Evolutionary conservation across 2,888 invertebrate genomes (phyloP), one percentile per base, ranked within the genome.

Genomic region (Panopea generosa): DNA sequence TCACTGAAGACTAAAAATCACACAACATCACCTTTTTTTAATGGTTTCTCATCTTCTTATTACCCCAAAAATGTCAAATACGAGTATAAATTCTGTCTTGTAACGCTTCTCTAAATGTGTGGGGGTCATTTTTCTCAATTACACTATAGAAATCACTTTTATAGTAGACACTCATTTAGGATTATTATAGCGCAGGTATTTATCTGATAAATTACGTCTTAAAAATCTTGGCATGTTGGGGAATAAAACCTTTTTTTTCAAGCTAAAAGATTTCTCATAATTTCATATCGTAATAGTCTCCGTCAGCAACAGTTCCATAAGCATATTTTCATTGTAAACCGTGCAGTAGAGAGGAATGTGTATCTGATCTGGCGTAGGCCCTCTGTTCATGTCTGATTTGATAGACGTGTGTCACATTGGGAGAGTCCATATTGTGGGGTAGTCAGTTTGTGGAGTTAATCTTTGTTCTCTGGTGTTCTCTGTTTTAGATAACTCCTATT

Each of bases 401-500:
- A 90, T 88, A 82, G 89, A 89, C 89, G 89, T 88, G 89, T 90
- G 89, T 90, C 89, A 90, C 87, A 86, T 63, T 84, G 88, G 89
- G 76, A 62, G 61, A 86, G 87, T 86, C 87, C 79, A 88, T 71
- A 52, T 74, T 57, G 33, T 61, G 76, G 83, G 85, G 67, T 45
- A 65, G 62, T 26, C 69, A 82, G 84, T 75, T 66, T 56, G 18
- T 22, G 38, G 27, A 55, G 65, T 60, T 74, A 77, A 62, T 71
- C 66, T 27, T 49, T 52, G 52, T 59, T 69, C 65, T 52, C 26
- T 18, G 14, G 20, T 45, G 45, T 55, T 53, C 60, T 66, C 26
- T 29, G 24, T 47, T 43, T 47, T 27, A 24, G 60, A 14, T 52
- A 52, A 24, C 22, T 3, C 20, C 18, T 57, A 11, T n/a, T 38